phyloP scores from a whole-genome alignment of 2,797 vertebrate genomes.

The Dendrocincla fuliginosa region DNA sequence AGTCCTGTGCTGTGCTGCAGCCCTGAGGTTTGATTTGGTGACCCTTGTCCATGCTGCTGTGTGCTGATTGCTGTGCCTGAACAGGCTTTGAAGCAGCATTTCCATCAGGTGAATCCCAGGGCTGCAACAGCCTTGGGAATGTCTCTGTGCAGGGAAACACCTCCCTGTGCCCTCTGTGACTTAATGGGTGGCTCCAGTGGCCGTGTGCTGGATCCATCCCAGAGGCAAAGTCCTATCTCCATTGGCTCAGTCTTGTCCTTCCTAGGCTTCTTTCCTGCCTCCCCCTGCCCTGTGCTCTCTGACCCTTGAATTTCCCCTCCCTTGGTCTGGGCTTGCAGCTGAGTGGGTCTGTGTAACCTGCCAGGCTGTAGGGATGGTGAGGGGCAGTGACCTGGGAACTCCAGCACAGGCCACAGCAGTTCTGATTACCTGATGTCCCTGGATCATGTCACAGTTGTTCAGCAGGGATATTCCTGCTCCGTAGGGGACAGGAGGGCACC shows the following conservation, averaged over 20 bases:
- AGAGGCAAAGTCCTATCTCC: background rate
- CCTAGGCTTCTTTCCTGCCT: background rate
- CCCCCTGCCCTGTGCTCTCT: background rate
- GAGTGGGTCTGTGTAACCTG: background rate
- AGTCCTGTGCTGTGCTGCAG: background rate
- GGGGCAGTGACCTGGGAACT: too few relatives aligned
- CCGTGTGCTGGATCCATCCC: background rate
- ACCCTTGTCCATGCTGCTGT: background rate
- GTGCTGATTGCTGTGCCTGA: background rate
- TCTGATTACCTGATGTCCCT: background rate
- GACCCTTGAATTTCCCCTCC: background rate
- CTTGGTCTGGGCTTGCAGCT: background rate
- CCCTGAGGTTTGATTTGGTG: background rate
- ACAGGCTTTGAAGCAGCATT: background rate
- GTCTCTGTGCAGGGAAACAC: background rate
- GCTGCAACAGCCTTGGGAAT: background rate
- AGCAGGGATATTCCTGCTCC: background rate
- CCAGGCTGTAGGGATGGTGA: fast-evolving
- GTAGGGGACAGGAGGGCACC: background rate
- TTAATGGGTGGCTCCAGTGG: background rate
- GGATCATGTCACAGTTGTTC: background rate
- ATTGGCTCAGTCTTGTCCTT: background rate
- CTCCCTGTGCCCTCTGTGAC: fast-evolving
- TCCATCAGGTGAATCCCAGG: background rate
- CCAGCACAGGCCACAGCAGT: background rate